Conservation (phyloP, 2,888 invertebrate species). For the Geophilus truncorum region DNA sequence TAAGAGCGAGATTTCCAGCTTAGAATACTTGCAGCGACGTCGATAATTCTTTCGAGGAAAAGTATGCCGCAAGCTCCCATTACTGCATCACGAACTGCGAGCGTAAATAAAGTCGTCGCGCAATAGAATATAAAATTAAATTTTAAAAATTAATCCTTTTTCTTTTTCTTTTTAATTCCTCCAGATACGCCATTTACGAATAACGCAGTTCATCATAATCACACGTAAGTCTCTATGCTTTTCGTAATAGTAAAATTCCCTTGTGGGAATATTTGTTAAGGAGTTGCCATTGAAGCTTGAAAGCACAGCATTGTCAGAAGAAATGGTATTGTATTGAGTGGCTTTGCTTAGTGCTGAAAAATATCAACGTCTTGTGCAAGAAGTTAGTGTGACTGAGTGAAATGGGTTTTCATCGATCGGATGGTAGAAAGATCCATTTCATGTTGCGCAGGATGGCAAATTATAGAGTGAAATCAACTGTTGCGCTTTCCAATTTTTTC, state of each 20-base stretch:
- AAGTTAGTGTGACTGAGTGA: not conserved
- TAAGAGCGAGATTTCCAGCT: not conserved
- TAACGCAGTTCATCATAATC: slow-evolving; percentile 8
- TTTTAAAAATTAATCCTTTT: not conserved
- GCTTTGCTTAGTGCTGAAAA: not conserved
- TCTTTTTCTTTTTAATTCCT: not conserved
- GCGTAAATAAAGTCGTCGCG: too few relatives aligned
- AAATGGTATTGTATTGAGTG: not conserved
- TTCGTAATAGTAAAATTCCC: not conserved
- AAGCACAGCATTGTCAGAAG: not conserved
- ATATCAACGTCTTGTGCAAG: not conserved
- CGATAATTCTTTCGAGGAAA: too few relatives aligned
- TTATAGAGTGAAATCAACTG: not conserved
- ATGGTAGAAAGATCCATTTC: slow-evolving; percentile 7
- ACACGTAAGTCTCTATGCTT: not conserved
- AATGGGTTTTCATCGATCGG: not conserved
- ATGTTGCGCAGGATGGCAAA: not conserved
- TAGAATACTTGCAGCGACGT: too few relatives aligned
- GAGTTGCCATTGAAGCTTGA: too few relatives aligned
- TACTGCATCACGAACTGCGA: not conserved
- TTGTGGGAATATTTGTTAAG: too few relatives aligned
- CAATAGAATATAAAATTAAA: too few relatives aligned
- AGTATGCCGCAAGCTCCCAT: too few relatives aligned
- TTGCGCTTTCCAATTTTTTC: not conserved
- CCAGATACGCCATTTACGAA: not conserved